Evolutionary conservation across 2,888 invertebrate genomes (phyloP).

Genomic region (Bembecia ichneumoniformis): DNA sequence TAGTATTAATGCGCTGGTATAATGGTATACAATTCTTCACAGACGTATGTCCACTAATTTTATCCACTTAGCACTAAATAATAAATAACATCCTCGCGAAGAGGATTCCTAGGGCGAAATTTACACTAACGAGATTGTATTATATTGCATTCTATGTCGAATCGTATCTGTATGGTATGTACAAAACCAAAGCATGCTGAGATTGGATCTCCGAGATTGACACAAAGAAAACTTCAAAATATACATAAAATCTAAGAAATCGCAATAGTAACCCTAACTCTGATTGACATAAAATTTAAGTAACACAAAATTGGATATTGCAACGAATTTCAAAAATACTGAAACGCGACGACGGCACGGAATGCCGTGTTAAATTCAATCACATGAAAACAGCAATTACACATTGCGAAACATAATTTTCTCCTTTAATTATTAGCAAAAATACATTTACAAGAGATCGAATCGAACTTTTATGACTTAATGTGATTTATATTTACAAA

Average conservation of each 20-base stretch:
- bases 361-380: conserved; percentile 12
- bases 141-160: conserved; percentile 57
- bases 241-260: conserved; percentile 58
- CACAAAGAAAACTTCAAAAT: conserved; percentile 51
- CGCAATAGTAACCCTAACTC: conserved; percentile 51
- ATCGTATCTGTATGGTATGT: conserved; percentile 51
- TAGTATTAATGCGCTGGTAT: conserved; percentile 54
- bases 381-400: conserved; percentile 29
- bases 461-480: conserved; percentile 68
- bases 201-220: conserved; percentile 68
- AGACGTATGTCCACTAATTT: conserved; percentile 57
- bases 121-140: conserved; percentile 65
- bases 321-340: conserved; percentile 55
- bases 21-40: conserved; percentile 69
- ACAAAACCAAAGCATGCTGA: conserved; percentile 50
- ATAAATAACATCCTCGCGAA: conserved; percentile 65
- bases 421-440: conserved; percentile 38
- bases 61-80: conserved; percentile 67
- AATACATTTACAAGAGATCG: conserved; percentile 73
- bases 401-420: conserved; percentile 5
- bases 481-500: conserved; percentile 69
- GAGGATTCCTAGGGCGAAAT: conserved; percentile 61
- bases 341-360: conserved; percentile 1
- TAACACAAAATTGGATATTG: conserved; percentile 60
- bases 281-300: conserved; percentile 63